Conservation (phyloP, 2,113 vertebrate species). For the Spermophilus dauricus region DNA sequence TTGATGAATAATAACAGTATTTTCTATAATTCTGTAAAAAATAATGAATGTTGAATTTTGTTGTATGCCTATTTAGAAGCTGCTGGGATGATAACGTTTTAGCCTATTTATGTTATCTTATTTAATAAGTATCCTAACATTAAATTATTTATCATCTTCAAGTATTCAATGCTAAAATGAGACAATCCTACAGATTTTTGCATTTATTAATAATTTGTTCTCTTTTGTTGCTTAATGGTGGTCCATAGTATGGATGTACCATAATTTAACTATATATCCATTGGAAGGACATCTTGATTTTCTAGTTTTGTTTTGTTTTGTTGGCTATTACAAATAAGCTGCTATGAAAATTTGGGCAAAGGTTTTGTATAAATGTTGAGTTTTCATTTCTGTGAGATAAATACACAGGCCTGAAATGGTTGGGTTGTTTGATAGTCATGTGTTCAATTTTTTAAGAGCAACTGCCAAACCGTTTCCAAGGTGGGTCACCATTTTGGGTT, state of each 20-base stretch:
- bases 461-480: background rate
- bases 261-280: background rate
- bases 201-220: background rate
- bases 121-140: conserved; percentile 24
- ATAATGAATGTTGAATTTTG: conserved; percentile 30
- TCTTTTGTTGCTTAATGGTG: background rate
- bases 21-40: background rate
- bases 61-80: background rate
- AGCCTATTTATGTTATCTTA: conserved; percentile 18
- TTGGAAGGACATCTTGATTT: background rate
- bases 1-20: background rate
- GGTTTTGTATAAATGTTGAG: background rate
- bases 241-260: background rate
- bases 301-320: background rate
- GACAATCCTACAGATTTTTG: background rate
- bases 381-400: background rate
- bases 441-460: background rate
- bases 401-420: background rate
- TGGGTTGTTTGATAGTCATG: background rate
- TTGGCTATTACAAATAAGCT: background rate
- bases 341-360: background rate
- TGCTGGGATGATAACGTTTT: background rate
- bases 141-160: background rate
- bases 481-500: background rate
- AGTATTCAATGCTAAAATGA: background rate